These are phyloP conservation scores for Melanargia galathea DNA, from an alignment of 2,888 invertebrate genomes.

Conservation along the genomic window DNA sequence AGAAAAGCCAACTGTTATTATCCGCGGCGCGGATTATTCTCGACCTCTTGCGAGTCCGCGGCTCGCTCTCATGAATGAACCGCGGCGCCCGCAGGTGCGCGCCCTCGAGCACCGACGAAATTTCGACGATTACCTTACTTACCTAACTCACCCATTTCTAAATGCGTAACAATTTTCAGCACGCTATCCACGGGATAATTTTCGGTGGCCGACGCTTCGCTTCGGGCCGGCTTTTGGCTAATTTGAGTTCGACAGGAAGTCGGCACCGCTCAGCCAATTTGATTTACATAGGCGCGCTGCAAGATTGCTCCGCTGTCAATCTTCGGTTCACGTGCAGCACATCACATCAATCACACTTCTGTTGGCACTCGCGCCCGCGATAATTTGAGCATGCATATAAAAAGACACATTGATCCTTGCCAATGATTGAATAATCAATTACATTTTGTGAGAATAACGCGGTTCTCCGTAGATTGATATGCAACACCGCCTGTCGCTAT, in stretches of 20 bases:
- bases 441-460: conserved; percentile 45
- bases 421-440: conserved; percentile 73
- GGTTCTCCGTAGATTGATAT: conserved; percentile 13
- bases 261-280: conserved; percentile 60
- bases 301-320: conserved; percentile 53
- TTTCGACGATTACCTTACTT: conserved; percentile 61
- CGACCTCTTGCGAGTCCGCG: conserved; percentile 56
- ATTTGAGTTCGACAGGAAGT: conserved; percentile 73
- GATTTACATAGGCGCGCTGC: conserved; percentile 53
- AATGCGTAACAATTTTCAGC: conserved; percentile 70
- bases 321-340: conserved; percentile 41
- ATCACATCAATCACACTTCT: conserved; percentile 65
- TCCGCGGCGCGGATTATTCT: conserved; percentile 73
- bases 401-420: conserved; percentile 64
- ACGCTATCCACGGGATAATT: conserved; percentile 75
- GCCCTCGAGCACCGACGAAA: conserved; percentile 66
- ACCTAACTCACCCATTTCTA: conserved; percentile 53
- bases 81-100: conserved; percentile 72
- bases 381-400: conserved; percentile 67
- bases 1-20: conserved; percentile 81
- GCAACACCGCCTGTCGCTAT: conserved; percentile 5
- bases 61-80: conserved; percentile 76
- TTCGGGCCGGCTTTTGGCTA: conserved; percentile 58
- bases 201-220: conserved; percentile 67
- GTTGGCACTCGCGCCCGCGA: conserved; percentile 73